Evolutionary conservation across 1,140 invertebrate species (phyloP).

Genomic region (Pseudomyrmex pallidus): DNA sequence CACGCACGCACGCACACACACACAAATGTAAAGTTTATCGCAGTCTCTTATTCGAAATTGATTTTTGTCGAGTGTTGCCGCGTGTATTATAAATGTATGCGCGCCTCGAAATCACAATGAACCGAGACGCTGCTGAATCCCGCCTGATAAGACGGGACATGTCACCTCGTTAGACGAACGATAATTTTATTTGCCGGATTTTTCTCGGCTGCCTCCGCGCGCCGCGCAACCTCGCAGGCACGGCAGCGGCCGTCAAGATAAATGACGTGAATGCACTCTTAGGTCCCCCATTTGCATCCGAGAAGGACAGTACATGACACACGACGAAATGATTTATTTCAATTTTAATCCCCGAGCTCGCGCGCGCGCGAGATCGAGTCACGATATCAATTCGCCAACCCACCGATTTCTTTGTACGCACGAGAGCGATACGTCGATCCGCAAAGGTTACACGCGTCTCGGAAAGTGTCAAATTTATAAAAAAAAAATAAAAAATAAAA

Average conservation of each 20-base stretch:
- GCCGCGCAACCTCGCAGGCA: constrained; percentile 40
- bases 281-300: constrained; percentile 67
- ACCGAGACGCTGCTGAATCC: constrained; percentile 34
- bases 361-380: constrained; percentile 36
- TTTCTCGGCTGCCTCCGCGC: constrained; percentile 37
- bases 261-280: constrained; percentile 69
- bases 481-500: too few relatives aligned
- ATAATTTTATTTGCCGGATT: constrained; percentile 71
- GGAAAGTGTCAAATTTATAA: too few relatives aligned
- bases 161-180: constrained; percentile 65
- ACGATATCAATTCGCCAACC: constrained; percentile 52
- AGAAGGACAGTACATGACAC: constrained; percentile 43
- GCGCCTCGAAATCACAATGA: constrained; percentile 38
- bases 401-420: not conserved
- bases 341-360: constrained; percentile 57
- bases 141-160: constrained; percentile 73
- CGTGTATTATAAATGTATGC: constrained; percentile 14
- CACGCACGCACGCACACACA: too few relatives aligned
- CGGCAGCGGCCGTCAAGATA: constrained; percentile 60
- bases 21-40: constrained; percentile 6
- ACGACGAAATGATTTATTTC: constrained; percentile 67
- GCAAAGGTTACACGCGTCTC: too few relatives aligned
- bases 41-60: not conserved
- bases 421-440: too few relatives aligned
- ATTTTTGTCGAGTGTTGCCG: constrained; percentile 43